phyloP scores from a whole-genome alignment of 2,888 invertebrate genomes.

The Tribolium freemani region DNA sequence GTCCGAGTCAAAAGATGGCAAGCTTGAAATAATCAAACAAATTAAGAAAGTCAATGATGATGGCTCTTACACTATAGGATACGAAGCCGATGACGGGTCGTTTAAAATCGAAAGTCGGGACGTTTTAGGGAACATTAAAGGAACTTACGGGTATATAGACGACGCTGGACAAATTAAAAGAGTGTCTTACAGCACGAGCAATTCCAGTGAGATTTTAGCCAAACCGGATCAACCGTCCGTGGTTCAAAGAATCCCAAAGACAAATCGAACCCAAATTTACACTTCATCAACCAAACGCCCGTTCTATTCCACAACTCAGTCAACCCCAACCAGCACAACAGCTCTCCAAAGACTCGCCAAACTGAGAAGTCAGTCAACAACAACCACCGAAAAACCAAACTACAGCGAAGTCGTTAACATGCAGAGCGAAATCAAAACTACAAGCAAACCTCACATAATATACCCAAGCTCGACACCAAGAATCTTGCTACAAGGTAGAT shows the following conservation, averaged over 20 bases:
- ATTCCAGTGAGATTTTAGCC: conserved; percentile 68
- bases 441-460: conserved; percentile 60
- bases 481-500: conserved; percentile 61
- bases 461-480: conserved; percentile 64
- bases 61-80: conserved; percentile 88
- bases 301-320: conserved; percentile 67
- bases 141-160: conserved; percentile 86
- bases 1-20: conserved; percentile 78
- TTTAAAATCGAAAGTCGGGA: conserved; percentile 89
- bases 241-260: conserved; percentile 65
- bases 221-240: conserved; percentile 62
- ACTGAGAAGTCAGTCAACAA: conserved; percentile 68
- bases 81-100: conserved; percentile 87
- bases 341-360: conserved; percentile 75
- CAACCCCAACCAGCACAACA: conserved; percentile 73
- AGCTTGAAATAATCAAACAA: conserved; percentile 85
- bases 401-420: conserved; percentile 58
- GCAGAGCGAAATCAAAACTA: conserved; percentile 56
- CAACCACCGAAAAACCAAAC: conserved; percentile 61
- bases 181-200: conserved; percentile 79
- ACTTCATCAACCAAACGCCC: conserved; percentile 73
- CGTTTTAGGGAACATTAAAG: conserved; percentile 84
- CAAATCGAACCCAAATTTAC: conserved; percentile 64
- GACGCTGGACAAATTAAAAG: conserved; percentile 83
- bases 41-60: conserved; percentile 86